phyloP scores from a whole-genome alignment of 1,140 invertebrate species.

The Latrodectus geometricus region DNA sequence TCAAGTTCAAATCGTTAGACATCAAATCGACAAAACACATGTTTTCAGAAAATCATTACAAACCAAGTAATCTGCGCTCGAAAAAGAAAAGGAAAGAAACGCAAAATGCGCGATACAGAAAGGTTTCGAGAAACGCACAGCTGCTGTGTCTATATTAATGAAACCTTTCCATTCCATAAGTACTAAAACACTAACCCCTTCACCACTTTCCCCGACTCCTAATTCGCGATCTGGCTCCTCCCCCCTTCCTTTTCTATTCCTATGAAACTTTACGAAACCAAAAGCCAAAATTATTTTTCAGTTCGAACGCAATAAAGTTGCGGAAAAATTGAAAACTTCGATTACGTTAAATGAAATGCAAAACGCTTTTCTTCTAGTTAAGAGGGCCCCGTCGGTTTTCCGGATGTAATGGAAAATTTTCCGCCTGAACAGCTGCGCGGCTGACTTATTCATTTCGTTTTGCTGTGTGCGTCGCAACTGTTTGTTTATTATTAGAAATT shows the following conservation, averaged over 20 bases:
- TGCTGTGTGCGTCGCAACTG: background rate
- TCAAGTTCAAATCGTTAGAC: background rate
- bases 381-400: slow-evolving; percentile 24
- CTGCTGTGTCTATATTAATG: slow-evolving; percentile 48
- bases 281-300: slow-evolving; percentile 21
- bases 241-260: background rate
- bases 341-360: slow-evolving; percentile 60
- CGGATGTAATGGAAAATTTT: slow-evolving; percentile 52
- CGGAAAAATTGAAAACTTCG: slow-evolving; percentile 59
- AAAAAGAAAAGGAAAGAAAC: slow-evolving; percentile 6
- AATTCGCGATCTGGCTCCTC: background rate
- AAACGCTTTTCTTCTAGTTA: slow-evolving; percentile 58
- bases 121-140: slow-evolving; percentile 1
- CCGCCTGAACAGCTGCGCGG: background rate
- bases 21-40: background rate
- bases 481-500: slow-evolving; percentile 33
- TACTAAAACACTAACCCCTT: background rate
- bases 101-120: background rate
- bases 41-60: background rate
- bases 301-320: slow-evolving; percentile 19
- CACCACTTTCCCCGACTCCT: background rate
- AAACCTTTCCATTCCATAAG: slow-evolving; percentile 50
- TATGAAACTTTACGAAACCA: background rate
- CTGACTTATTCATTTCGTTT: slow-evolving; percentile 4
- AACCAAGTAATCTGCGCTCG: background rate